Evolutionary conservation across 2,888 invertebrate genomes (phyloP), one percentile per base, ranked within the genome.

Genomic region (Andricus curvator): DNA sequence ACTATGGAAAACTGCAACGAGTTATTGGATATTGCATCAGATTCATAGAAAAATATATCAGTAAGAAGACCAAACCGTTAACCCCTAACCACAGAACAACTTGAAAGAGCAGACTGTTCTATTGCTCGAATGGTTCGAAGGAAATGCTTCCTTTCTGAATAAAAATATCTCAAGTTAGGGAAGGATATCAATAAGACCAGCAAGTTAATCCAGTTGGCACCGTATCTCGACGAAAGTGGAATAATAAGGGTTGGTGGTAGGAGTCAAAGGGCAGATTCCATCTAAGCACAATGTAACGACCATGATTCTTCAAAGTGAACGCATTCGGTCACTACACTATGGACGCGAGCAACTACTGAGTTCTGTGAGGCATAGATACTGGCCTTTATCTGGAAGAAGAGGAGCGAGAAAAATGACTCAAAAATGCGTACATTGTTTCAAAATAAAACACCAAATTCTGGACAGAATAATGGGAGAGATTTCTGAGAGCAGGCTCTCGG

Each of bases 381-480:
- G 25, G 25, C 25, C 2, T 25, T 25, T 25, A 25, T 25, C 25
- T 25, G 25, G 25, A 25, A 25, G 25, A 2, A 25, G 25, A 25
- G 25, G 2, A 25, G 25, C 25, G 25, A 25, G 25, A 25, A 25
- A 25, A 25, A 25, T 25, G 1, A 25, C 25, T 1, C 25, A 25
- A 4, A 33, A 29, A 1, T 84, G 85, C 56, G n/a, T 82, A 13
- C 22, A 33, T 4, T 86, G 82, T 60, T 83, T 78, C 64, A 74
- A 78, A 20, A 66, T 67, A 6, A 80, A 79, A 25, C 84, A 84
- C 3, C 48, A 41, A 11, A 20, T 44, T 77, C 4, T 25, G 25
- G 25, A 25, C 25, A 2, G 1, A 25, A 25, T 25, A 1, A 25
- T 25, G 25, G 2, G 25, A 25, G 25, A 25, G 1, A 1, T 25